These are phyloP conservation scores for Leptobrachium leishanense DNA, from an alignment of 2,113 vertebrate genomes.

Conservation along the genomic window DNA sequence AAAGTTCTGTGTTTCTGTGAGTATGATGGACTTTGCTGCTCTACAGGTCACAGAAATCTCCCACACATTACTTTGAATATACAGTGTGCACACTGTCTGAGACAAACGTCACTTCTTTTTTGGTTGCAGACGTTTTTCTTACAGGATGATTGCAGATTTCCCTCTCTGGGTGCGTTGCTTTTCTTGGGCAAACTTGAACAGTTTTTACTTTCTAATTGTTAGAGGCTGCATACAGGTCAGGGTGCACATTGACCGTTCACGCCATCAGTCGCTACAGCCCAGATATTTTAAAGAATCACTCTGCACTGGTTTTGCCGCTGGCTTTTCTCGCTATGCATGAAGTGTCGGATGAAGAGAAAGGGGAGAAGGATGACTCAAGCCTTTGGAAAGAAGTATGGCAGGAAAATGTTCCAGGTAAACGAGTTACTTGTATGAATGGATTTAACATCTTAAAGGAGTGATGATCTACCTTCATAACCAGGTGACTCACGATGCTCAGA, in stretches of 20 bases:
- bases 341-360: constrained; percentile 82
- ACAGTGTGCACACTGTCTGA: no score
- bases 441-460: no score
- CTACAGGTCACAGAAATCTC: no score
- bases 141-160: no score
- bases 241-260: constrained; percentile 84
- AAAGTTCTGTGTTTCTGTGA: no score
- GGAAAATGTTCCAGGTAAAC: constrained; percentile 91
- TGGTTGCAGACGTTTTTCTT: no score
- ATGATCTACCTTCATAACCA: no score
- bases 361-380: constrained; percentile 79
- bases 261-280: constrained; percentile 94
- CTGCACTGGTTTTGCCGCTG: constrained; percentile 83
- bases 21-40: no score
- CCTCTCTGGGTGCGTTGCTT: no score
- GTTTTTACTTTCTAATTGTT: neutral
- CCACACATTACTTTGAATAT: no score
- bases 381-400: constrained; percentile 96
- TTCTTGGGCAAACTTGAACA: neutral
- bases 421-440: constrained; percentile 8
- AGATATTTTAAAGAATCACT: constrained; percentile 89
- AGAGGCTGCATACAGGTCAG: constrained; percentile 86
- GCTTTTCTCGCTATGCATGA: constrained; percentile 98
- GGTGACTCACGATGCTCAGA: no score
- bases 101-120: no score